Percentiles rank a stretch among this genome's conserved stretches.
Evolutionary conservation across 1,140 invertebrate species (phyloP).

Genomic region (Caenorhabditis inopinata): DNA sequence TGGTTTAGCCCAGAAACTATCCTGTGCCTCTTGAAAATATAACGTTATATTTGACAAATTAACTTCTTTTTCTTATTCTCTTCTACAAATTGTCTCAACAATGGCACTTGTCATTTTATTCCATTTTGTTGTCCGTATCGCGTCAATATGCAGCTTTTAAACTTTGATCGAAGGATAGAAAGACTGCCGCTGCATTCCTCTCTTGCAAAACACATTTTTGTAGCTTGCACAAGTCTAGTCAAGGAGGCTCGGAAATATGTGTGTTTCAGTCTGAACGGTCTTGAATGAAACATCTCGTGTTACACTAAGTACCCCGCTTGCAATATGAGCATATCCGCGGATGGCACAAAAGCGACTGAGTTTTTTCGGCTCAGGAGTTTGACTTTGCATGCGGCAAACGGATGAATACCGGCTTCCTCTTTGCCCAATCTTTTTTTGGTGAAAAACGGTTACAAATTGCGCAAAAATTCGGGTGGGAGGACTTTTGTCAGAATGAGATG

Average conservation of each 20-base stretch:
- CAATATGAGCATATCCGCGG: constrained; percentile 29
- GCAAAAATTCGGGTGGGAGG: constrained; percentile 22
- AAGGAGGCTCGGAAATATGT: neutral
- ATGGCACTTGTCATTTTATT: neutral
- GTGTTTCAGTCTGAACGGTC: constrained; percentile 19
- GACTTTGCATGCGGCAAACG: neutral
- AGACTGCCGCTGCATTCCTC: neutral
- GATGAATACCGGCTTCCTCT: constrained; percentile 15
- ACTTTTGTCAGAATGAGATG: neutral
- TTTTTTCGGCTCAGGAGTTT: neutral
- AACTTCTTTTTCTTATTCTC: neutral
- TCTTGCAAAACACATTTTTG: neutral
- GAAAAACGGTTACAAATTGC: constrained; percentile 12
- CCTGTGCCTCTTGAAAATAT: too few species aligned
- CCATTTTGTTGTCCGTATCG: neutral
- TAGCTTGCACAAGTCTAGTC: constrained; percentile 11
- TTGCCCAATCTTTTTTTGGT: neutral
- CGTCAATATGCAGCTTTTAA: constrained; percentile 27
- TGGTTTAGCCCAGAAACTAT: too few species aligned
- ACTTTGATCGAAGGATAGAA: neutral
- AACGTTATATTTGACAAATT: too few species aligned
- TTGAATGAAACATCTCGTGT: constrained; percentile 22
- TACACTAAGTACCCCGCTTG: neutral
- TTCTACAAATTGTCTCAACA: constrained; percentile 15
- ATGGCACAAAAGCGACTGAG: constrained; percentile 29